Evolutionary conservation across 2,888 invertebrate species (phyloP).

Genomic region (Aricia artaxerxes): DNA sequence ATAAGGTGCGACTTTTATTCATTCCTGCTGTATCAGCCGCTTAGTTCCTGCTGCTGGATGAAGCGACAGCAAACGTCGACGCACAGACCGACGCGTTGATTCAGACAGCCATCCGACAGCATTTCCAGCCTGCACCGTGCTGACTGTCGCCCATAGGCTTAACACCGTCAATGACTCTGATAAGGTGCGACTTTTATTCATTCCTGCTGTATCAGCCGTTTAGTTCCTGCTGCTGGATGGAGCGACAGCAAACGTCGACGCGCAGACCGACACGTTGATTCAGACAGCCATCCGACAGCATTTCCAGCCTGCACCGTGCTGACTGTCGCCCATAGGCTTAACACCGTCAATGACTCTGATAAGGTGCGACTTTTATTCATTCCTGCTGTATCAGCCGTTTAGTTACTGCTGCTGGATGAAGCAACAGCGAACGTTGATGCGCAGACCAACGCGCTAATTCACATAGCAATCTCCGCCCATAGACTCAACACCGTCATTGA

Average conservation of each 20-base stretch:
- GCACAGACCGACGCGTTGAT: constrained; percentile 89
- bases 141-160: constrained; percentile 94
- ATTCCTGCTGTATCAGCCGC: neutral
- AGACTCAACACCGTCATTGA: constrained; percentile 91
- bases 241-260: constrained; percentile 85
- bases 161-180: constrained; percentile 89
- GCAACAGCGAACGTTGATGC: constrained; percentile 85
- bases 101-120: constrained; percentile 88
- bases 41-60: constrained; percentile 77
- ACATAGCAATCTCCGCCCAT: constrained; percentile 92
- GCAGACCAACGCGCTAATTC: constrained; percentile 90
- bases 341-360: constrained; percentile 88
- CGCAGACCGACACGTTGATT: constrained; percentile 88
- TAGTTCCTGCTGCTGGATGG: constrained; percentile 82
- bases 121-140: constrained; percentile 90
- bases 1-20: constrained; percentile 67
- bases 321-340: constrained; percentile 93
- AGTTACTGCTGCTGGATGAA: constrained; percentile 83
- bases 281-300: constrained; percentile 89
- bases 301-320: constrained; percentile 91
- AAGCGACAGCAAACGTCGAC: constrained; percentile 85
- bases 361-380: constrained; percentile 63
- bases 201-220: neutral
- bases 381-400: neutral
- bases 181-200: constrained; percentile 63